Base-by-base conservation (phyloP, 2,797 vertebrate genomes). In the Melanotaenia nigrans region DNA sequence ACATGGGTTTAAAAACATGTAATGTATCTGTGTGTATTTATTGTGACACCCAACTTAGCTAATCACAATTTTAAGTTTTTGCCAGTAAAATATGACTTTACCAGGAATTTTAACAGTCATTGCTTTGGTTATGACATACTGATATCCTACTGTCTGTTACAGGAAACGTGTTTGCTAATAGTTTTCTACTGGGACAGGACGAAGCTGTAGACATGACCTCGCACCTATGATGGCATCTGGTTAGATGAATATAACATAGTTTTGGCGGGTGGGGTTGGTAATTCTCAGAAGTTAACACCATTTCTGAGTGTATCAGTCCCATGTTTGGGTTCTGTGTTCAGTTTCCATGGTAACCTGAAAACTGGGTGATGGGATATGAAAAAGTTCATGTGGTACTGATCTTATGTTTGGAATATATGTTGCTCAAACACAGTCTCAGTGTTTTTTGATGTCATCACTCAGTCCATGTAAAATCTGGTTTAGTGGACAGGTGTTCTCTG, bases 241-340 rank as follows among this genome's bases (percentile, higher is more conserved):
- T 73, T 75, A 73, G 78, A 77, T 90, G 74, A 67, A 78, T 76
- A 61, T 83, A 79, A 86, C 57, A 85, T 68, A 70, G 57, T 73
- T 85, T 70, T 61, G 79, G 32, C 12, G 61, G 81, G 71, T 47
- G 68, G 61, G 61, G 82, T 45, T 77, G 75, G 49, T 77, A 30
- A 61, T 80, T 83, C 80, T 80, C 68, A 76, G 82, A 88, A 72
- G 73, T 85, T 82, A 82, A 73, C 76, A 73, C 78, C 68, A 68
- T 83, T 77, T 81, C 70, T 69, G 75, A 80, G 73, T 89, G 81
- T 89, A 83, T 90, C 83, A 84, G 75, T 49, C 61, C 68, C 36
- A 12, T 92, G 85, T 92, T 92, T 92, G 87, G 86, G 75, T 90
- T 85, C 61, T 82, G 77, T 62, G 16, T 78, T 68, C 33, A 18